These are phyloP conservation scores for Paratilapia polleni DNA, from an alignment of 2,113 vertebrate species.

Conservation along the genomic window DNA sequence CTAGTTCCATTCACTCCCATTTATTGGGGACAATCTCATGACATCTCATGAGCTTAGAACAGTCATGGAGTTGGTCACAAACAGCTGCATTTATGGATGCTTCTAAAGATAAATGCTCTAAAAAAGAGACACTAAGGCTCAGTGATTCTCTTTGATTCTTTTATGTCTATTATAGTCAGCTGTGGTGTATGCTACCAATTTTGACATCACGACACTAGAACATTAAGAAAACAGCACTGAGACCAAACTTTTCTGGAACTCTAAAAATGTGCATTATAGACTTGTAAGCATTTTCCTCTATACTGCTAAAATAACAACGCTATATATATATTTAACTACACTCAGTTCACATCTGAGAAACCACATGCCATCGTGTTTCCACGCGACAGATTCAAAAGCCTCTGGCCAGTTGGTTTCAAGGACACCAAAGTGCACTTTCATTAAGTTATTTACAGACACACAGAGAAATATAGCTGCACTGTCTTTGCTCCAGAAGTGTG, in stretches of 20 bases:
- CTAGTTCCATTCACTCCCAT: background rate
- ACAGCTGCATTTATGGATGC: background rate
- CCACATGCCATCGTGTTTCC: slow-evolving; percentile 11
- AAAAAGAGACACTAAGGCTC: too few relatives aligned
- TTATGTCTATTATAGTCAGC: background rate
- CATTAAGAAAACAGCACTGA: rapidly evolving
- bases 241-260: background rate
- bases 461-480: slow-evolving; percentile 1
- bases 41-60: background rate
- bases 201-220: background rate
- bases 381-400: background rate
- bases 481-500: background rate
- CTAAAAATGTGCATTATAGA: background rate
- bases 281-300: background rate
- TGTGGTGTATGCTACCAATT: background rate
- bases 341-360: slow-evolving; percentile 9
- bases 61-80: background rate
- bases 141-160: too few relatives aligned
- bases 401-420: slow-evolving; percentile 3
- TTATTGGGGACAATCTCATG: too few relatives aligned
- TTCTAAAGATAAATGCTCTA: too few relatives aligned
- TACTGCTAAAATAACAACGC: background rate
- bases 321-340: background rate
- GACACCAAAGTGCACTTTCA: slow-evolving; percentile 3
- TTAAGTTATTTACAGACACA: slow-evolving; percentile 33